phyloP scores from a whole-genome alignment of 2,888 invertebrate genomes.

The Penaeus monodon region DNA sequence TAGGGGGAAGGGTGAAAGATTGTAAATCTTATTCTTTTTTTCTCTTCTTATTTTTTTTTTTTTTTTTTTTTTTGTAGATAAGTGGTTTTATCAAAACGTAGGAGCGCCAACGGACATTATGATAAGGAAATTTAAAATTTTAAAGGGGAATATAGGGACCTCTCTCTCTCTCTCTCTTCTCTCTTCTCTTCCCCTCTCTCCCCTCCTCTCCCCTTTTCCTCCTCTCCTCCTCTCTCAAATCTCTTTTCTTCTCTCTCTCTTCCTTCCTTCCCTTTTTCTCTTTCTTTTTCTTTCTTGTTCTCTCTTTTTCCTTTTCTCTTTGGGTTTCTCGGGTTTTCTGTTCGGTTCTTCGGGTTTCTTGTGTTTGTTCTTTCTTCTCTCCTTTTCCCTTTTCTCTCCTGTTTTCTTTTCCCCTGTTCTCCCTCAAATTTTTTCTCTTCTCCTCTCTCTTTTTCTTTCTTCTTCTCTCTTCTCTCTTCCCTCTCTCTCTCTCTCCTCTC shows the following conservation, averaged over 20 bases:
- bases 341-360: too few relatives aligned
- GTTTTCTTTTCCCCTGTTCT: background rate
- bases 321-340: too few relatives aligned
- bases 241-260: conserved; percentile 11
- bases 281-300: background rate
- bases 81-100: background rate
- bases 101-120: background rate
- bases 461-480: background rate
- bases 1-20: too few relatives aligned
- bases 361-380: background rate
- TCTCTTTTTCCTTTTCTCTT: too few relatives aligned
- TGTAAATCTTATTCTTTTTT: too few relatives aligned
- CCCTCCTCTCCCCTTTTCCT: background rate
- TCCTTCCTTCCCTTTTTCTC: background rate
- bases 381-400: background rate
- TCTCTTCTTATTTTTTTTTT: too few relatives aligned
- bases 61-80: background rate
- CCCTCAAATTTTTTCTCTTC: background rate
- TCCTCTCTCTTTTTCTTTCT: background rate
- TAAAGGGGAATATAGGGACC: background rate
- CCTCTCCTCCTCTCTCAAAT: background rate
- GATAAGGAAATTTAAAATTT: background rate
- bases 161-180: background rate
- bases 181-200: background rate
- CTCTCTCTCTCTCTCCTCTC: background rate